Percentiles rank a stretch among this genome's conserved stretches.
Evolutionary conservation across 64 coral and sea anemone species (phyloP).

Genomic region (Montipora foliosa): DNA sequence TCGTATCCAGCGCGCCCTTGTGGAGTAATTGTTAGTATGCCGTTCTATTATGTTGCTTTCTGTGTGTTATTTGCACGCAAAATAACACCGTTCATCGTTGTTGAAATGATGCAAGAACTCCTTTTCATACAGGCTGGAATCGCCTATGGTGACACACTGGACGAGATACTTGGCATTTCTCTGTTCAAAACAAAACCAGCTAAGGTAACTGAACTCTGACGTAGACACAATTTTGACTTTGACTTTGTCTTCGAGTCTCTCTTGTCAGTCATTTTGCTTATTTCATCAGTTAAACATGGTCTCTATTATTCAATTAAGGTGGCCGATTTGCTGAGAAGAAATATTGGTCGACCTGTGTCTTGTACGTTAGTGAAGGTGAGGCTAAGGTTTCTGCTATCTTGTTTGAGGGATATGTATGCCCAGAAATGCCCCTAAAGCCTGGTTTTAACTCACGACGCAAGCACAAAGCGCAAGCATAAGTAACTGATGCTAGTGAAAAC

Average conservation of each 20-base stretch:
- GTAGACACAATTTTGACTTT: background rate
- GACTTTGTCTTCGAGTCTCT: background rate
- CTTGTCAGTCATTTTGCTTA: background rate
- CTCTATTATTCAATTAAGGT: slow-evolving; percentile 15
- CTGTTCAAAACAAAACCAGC: slow-evolving; percentile 67
- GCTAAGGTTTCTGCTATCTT: background rate
- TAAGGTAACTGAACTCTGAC: slow-evolving; percentile 43
- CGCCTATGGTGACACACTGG: slow-evolving; percentile 79
- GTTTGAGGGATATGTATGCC: background rate
- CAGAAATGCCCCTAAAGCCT: no score
- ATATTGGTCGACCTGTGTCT: slow-evolving; percentile 69
- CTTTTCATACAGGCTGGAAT: slow-evolving; percentile 75
- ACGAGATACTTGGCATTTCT: slow-evolving; percentile 73
- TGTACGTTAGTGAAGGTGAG: slow-evolving; percentile 88
- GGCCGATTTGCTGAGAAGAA: slow-evolving; percentile 71
- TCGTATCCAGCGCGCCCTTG: no score
- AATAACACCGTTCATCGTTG: no score
- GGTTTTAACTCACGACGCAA: no score
- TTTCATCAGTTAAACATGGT: background rate
- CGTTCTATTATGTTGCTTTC: no score
- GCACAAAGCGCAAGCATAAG: no score
- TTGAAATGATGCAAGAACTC: no score
- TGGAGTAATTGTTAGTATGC: no score
- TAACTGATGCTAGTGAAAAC: no score
- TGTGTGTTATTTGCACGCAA: no score